Conservation (phyloP, 2,888 invertebrate species). For the Tachina grossa region DNA sequence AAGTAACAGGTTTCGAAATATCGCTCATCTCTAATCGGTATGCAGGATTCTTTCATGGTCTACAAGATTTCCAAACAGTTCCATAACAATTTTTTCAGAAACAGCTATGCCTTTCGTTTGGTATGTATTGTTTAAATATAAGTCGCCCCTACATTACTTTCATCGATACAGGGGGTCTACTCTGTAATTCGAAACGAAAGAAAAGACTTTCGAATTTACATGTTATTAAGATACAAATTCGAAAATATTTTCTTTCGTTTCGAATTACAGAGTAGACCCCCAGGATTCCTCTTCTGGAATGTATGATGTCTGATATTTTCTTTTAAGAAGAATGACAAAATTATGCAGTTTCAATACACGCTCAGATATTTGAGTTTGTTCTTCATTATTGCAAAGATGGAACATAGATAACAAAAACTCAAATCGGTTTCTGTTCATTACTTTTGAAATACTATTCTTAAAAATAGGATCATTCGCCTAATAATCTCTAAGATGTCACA, state of each 20-base stretch:
- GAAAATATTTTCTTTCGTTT: too few species aligned
- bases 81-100: constrained; percentile 30
- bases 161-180: constrained; percentile 32
- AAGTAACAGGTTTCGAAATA: too few species aligned
- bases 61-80: constrained; percentile 24
- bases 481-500: constrained; percentile 14
- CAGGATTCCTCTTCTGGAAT: too few species aligned
- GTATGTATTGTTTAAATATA: constrained; percentile 17
- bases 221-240: too few species aligned
- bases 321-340: constrained; percentile 16
- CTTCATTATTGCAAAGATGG: not conserved
- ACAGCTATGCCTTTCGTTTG: not conserved
- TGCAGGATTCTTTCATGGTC: constrained; percentile 24
- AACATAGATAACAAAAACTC: constrained; percentile 38
- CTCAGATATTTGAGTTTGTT: constrained; percentile 7
- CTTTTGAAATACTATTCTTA: constrained; percentile 20
- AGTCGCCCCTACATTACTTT: constrained; percentile 25
- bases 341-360: not conserved
- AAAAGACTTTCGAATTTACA: too few species aligned
- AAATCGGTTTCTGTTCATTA: constrained; percentile 17
- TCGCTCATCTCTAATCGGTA: too few species aligned
- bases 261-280: too few species aligned
- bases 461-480: not conserved
- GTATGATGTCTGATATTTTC: too few species aligned
- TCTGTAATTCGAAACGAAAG: too few species aligned